Conservation (phyloP, 64 coral and sea anemone species). For the Actinia tenebrosa region DNA sequence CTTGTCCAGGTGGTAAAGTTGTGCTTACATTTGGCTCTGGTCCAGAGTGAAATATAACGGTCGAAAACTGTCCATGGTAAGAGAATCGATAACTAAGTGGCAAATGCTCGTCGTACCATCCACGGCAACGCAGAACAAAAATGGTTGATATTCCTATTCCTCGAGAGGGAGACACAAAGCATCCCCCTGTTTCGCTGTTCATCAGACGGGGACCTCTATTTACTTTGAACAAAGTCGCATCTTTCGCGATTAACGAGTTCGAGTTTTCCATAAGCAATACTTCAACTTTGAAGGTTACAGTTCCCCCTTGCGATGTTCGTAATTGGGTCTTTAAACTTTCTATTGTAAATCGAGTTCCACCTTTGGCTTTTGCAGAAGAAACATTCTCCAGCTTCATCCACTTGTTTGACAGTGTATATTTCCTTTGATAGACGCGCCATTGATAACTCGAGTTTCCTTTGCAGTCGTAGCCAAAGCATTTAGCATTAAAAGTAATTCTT, state of each 20-base stretch:
- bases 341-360: not conserved
- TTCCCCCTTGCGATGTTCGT: not conserved
- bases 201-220: not conserved
- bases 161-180: constrained; percentile 27
- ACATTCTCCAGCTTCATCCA: not conserved
- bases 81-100: constrained; percentile 67
- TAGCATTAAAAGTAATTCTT: not conserved
- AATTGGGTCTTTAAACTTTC: not conserved
- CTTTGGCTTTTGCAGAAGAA: not conserved
- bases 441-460: not conserved
- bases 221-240: not conserved
- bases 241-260: not conserved
- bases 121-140: constrained; percentile 48
- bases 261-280: not conserved
- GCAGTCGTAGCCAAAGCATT: not conserved
- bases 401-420: not conserved
- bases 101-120: constrained; percentile 53
- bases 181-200: not conserved
- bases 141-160: constrained; percentile 60
- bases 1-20: constrained; percentile 60
- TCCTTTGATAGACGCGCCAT: not conserved
- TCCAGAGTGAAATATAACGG: constrained; percentile 63
- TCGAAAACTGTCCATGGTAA: constrained; percentile 40
- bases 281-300: not conserved
- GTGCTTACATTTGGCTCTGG: constrained; percentile 18